Percentiles rank a stretch among this genome's conserved stretches.
Evolutionary conservation across 35 echinoderm and acorn worm genomes (phyloP).

Genomic region (Strongylocentrotus purpuratus): DNA sequence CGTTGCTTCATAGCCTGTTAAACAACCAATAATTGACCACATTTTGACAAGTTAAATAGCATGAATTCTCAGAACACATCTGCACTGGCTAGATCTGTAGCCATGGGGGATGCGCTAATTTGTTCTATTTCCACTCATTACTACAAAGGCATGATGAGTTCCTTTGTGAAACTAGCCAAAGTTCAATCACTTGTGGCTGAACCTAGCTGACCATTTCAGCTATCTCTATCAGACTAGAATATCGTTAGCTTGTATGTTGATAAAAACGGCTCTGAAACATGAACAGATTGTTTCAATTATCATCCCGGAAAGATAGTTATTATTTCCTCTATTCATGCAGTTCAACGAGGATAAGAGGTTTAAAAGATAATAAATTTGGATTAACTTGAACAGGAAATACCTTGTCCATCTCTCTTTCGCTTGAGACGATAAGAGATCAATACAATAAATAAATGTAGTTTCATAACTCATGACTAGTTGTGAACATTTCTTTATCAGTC

Average conservation of each 20-base stretch:
- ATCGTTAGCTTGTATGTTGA: neutral
- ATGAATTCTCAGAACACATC: neutral
- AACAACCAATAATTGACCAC: slow-evolving; percentile 11
- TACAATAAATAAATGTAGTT: no score
- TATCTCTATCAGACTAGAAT: neutral
- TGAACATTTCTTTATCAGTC: no score
- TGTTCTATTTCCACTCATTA: slow-evolving; percentile 18
- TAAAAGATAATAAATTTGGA: neutral
- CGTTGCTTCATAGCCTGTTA: neutral
- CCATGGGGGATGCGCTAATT: neutral
- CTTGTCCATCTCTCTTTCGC: neutral
- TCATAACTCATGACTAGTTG: no score
- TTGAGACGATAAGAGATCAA: no score
- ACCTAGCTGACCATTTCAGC: neutral
- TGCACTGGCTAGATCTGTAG: neutral
- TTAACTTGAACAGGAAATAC: neutral
- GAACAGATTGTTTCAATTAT: slow-evolving; percentile 1
- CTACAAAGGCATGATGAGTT: neutral
- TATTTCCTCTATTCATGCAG: neutral
- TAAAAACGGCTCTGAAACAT: neutral
- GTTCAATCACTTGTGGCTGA: neutral
- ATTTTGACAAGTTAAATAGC: slow-evolving; percentile 12
- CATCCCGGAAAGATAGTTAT: neutral
- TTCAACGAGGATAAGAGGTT: neutral
- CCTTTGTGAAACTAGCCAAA: slow-evolving; percentile 9